Percentiles rank a stretch among this genome's conserved stretches.
These are phyloP conservation scores for Entomobrya proxima DNA, from an alignment of 2,888 invertebrate species.

Conservation along the genomic window DNA sequence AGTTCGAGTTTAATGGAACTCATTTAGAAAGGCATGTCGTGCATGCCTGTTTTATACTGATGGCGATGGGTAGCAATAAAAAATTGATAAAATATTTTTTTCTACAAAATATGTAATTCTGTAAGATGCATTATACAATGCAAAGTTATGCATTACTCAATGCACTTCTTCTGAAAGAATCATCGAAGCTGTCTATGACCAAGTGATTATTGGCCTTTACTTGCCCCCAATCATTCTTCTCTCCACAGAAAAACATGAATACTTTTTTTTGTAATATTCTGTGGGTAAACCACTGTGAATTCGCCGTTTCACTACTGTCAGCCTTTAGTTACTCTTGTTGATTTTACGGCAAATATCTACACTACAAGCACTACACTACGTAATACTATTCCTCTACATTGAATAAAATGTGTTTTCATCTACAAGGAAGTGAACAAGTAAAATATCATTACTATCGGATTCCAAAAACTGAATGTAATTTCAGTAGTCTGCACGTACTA, in stretches of 20 bases:
- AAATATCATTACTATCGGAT: slow-evolving; percentile 29
- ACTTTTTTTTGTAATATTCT: background rate
- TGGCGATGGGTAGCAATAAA: slow-evolving; percentile 40
- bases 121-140: slow-evolving; percentile 5
- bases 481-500: slow-evolving; percentile 43
- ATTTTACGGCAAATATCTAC: no score
- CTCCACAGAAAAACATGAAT: slow-evolving; percentile 17
- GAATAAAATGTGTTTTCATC: background rate
- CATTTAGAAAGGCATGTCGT: no score
- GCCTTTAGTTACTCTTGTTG: background rate
- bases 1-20: no score
- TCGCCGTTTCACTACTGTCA: background rate
- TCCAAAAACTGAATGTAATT: background rate
- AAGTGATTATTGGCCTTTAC: slow-evolving; percentile 45
- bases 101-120: slow-evolving; percentile 23
- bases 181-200: background rate
- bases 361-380: no score
- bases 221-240: slow-evolving; percentile 48
- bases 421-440: slow-evolving; percentile 23
- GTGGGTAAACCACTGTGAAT: background rate
- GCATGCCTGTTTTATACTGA: background rate
- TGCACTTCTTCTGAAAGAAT: background rate
- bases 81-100: slow-evolving; percentile 40
- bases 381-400: background rate
- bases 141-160: background rate